Conservation (phyloP, 2,888 invertebrate genomes). For the Calliphora vomitoria region DNA sequence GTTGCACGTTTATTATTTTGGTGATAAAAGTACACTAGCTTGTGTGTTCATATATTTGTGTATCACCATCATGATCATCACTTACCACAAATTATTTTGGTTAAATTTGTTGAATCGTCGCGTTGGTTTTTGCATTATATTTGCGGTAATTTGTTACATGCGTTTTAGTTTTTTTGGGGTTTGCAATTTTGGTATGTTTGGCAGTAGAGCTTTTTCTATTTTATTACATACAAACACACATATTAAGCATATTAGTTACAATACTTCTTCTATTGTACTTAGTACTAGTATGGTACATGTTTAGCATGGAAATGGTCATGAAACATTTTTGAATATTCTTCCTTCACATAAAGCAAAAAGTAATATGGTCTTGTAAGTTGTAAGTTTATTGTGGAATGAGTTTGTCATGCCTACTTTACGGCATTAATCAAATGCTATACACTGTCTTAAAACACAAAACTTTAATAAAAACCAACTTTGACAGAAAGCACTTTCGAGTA, state of each 20-base stretch:
- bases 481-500: neutral
- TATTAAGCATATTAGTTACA: neutral
- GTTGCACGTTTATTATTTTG: slow-evolving; percentile 50
- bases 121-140: slow-evolving; percentile 64
- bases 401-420: slow-evolving; percentile 27
- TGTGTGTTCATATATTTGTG: neutral
- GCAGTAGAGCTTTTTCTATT: slow-evolving; percentile 40
- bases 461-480: slow-evolving; percentile 2
- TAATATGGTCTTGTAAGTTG: slow-evolving; percentile 56
- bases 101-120: slow-evolving; percentile 69
- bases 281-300: slow-evolving; percentile 27
- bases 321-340: slow-evolving; percentile 25
- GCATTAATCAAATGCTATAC: slow-evolving; percentile 11
- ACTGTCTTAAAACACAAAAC: neutral
- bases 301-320: slow-evolving; percentile 55
- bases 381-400: slow-evolving; percentile 15
- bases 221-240: slow-evolving; percentile 30
- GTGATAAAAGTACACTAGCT: slow-evolving; percentile 20
- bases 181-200: slow-evolving; percentile 51
- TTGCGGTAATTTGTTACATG: slow-evolving; percentile 70
- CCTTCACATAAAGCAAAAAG: neutral
- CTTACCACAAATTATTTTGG: slow-evolving; percentile 72
- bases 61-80: slow-evolving; percentile 51
- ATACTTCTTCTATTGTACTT: neutral
- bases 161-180: slow-evolving; percentile 53